A percentile compares a stretch with the other conserved stretches of the same genome.
Evolutionary conservation across 2,113 vertebrate species (phyloP).

Genomic region (Anhinga anhinga): DNA sequence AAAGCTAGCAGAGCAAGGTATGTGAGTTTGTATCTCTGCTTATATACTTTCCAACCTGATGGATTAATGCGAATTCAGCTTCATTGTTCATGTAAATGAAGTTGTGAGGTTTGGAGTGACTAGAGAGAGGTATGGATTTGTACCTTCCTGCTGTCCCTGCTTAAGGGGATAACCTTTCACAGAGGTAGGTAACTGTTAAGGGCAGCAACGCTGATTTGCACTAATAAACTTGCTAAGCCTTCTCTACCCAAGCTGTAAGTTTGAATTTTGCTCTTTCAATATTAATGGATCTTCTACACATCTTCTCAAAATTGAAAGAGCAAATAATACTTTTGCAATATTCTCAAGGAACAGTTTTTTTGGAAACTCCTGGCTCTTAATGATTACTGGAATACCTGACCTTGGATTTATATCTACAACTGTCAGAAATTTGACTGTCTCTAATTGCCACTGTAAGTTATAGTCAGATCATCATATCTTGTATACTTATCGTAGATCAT

Average conservation of each 20-base stretch:
- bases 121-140: not conserved
- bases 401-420: constrained; percentile 29
- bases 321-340: not conserved
- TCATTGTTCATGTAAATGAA: not conserved
- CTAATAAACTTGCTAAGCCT: not conserved
- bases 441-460: constrained; percentile 15
- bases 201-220: not conserved
- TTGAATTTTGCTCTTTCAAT: not conserved
- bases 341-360: not conserved
- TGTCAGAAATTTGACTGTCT: constrained; percentile 26
- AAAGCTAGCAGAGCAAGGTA: not conserved
- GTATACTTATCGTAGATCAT: not conserved
- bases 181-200: not conserved
- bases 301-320: constrained; percentile 14
- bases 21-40: not conserved
- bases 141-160: not conserved
- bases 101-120: not conserved
- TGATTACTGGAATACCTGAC: constrained; percentile 1
- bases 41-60: not conserved
- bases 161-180: not conserved
- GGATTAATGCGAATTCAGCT: not conserved
- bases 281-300: not conserved
- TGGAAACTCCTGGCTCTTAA: not conserved
- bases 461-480: constrained; percentile 14
- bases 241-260: not conserved